Percentiles rank a stretch among this genome's conserved stretches.
phyloP scores from a whole-genome alignment of 2,888 invertebrate genomes.

The Chaitophorus viminalis region DNA sequence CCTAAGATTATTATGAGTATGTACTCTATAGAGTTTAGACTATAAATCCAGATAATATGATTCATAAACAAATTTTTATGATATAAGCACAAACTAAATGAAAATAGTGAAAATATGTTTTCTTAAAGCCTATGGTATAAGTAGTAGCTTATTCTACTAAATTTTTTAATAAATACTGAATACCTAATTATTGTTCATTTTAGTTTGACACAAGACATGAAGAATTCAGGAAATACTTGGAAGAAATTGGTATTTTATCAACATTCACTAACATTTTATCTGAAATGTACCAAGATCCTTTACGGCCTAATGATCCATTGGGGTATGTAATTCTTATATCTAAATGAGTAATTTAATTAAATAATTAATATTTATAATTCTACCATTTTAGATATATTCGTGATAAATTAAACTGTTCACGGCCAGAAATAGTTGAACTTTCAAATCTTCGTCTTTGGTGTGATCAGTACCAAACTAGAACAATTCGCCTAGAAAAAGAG shows the following conservation, averaged over 20 bases:
- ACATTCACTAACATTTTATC: slow-evolving; percentile 46
- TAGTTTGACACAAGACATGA: slow-evolving; percentile 57
- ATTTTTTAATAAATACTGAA: too few species aligned
- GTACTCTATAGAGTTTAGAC: too few species aligned
- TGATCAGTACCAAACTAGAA: slow-evolving; percentile 42
- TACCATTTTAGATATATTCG: slow-evolving; percentile 26
- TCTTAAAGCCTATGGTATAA: too few species aligned
- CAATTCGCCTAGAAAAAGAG: slow-evolving; percentile 42
- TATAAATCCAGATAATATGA: too few species aligned
- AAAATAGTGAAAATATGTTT: too few species aligned
- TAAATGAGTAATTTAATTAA: background rate
- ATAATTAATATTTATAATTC: background rate
- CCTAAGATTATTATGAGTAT: too few species aligned
- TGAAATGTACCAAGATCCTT: slow-evolving; percentile 56
- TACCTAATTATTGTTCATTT: background rate
- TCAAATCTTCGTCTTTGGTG: slow-evolving; percentile 54
- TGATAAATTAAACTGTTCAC: slow-evolving; percentile 28
- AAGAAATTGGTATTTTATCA: slow-evolving; percentile 48
- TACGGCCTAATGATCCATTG: slow-evolving; percentile 48
- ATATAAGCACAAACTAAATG: too few species aligned
- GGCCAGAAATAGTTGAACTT: slow-evolving; percentile 34
- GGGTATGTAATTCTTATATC: slow-evolving; percentile 9
- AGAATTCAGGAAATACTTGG: slow-evolving; percentile 56
- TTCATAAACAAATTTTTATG: too few species aligned
- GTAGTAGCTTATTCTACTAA: too few species aligned